Percentiles rank a stretch among this genome's conserved stretches.
phyloP scores from a whole-genome alignment of 2,113 vertebrate genomes.

The Mastomys natalensis region DNA sequence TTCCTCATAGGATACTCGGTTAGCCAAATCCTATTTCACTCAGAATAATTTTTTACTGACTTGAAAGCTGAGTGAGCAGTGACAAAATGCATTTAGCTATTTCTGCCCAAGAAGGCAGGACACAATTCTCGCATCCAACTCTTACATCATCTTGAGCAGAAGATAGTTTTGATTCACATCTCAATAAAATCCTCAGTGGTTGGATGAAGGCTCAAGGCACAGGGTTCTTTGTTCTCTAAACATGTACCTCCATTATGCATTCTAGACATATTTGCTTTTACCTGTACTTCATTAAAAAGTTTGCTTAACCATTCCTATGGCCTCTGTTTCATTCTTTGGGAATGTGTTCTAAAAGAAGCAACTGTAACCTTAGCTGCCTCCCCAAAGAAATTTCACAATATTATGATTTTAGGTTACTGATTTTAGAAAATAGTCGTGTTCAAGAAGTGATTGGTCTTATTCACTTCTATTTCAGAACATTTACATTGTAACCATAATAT shows the following conservation, averaged over 20 bases:
- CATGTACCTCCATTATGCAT: background rate
- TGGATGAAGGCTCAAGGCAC: too few species aligned
- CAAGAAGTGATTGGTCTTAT: background rate
- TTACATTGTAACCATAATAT: background rate
- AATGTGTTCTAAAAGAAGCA: background rate
- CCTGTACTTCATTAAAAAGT: background rate
- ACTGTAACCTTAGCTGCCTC: background rate
- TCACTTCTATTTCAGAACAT: background rate
- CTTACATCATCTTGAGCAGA: background rate
- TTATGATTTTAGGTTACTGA: background rate
- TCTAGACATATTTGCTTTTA: background rate
- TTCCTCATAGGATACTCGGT: background rate
- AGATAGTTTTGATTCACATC: background rate
- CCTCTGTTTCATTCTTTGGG: background rate
- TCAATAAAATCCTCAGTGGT: background rate
- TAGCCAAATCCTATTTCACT: background rate
- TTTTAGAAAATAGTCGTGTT: conserved; percentile 15
- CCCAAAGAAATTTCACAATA: background rate
- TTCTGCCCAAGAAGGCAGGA: background rate
- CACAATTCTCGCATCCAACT: too few species aligned
- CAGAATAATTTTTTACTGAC: background rate
- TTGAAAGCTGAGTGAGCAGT: background rate
- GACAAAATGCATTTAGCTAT: background rate
- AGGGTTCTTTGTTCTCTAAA: too few species aligned
- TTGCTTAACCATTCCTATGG: background rate